Evolutionary conservation across 2,113 vertebrate genomes (phyloP), one percentile per base, ranked within the genome.

Genomic region (Phoxinus phoxinus): DNA sequence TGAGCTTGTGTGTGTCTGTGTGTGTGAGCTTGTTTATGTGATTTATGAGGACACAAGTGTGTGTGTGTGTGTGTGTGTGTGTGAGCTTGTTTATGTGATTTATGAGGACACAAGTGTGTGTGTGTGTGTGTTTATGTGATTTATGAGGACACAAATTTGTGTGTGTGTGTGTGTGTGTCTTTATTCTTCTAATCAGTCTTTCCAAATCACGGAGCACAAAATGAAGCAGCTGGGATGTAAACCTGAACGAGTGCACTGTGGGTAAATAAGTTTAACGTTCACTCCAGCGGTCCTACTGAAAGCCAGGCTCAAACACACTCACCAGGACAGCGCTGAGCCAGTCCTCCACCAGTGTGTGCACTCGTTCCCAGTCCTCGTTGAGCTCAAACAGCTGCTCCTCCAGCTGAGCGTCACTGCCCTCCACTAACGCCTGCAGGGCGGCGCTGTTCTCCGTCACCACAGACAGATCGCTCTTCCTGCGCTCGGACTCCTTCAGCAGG

Each of bases 291-390:
- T 51, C 27, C 8, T 30, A 9, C 58, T 3, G 7, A 63, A 7
- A 56, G n/a, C 13, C 65, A 51, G 11, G 37, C 4, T 17, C 30
- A 30, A 32, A 12, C 79, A 73, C 10, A 87, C 94, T 73, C 91
- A 99, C 98, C 96, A 99, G 90, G 79, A 99, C 90, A 0, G 96
- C 94, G 9, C 93, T 96, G 41, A 96, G 96, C 98, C 98, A 99
- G 86, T 98, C 97, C 89, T 99, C 97, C 0, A 95, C 95, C 95
- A 95, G 96, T 15, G 97, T 99, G 46, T 95, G 95, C 4, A 97
- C 96, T 1, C 94, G 93, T 73, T 95, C 96, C 96, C 96, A 98
- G 41, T 95, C 94, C 30, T 97, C 96, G 3, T 96, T 97, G 1
- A 99, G 95, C 21, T 95, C 90, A 37, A 95, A 96, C 2, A 99